Evolutionary conservation across 2,888 invertebrate species (phyloP).

Genomic region (Synergus japonicus): DNA sequence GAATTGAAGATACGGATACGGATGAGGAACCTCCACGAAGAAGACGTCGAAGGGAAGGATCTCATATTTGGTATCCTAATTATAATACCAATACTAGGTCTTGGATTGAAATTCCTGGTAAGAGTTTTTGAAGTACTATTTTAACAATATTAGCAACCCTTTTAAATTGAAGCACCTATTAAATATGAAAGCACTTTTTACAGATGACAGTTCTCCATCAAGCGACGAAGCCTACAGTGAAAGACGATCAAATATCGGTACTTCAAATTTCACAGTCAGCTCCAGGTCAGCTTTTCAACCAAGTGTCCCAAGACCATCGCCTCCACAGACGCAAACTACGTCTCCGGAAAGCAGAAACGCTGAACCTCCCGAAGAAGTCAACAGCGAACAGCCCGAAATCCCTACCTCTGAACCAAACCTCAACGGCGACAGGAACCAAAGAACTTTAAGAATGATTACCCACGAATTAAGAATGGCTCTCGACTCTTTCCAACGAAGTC

Average conservation of each 20-base stretch:
- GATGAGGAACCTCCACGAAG: conserved; percentile 57
- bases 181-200: background rate
- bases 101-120: conserved; percentile 50
- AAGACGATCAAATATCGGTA: conserved; percentile 50
- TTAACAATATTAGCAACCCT: background rate
- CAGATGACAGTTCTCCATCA: conserved; percentile 63
- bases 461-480: conserved; percentile 51
- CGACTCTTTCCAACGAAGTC: conserved; percentile 50
- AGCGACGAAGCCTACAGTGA: conserved; percentile 63
- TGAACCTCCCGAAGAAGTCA: background rate
- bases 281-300: conserved; percentile 74
- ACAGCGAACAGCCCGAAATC: conserved; percentile 38
- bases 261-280: conserved; percentile 67
- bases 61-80: conserved; percentile 43
- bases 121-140: conserved; percentile 12
- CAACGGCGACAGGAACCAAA: conserved; percentile 43
- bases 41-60: conserved; percentile 53
- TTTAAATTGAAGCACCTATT: background rate
- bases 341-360: conserved; percentile 13
- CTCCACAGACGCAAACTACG: background rate
- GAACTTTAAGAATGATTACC: conserved; percentile 46
- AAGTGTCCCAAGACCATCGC: conserved; percentile 58
- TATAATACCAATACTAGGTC: conserved; percentile 48
- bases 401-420: conserved; percentile 25
- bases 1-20: conserved; percentile 45